phyloP scores from a whole-genome alignment of 2,888 invertebrate species.

The Cactoblastis cactorum region DNA sequence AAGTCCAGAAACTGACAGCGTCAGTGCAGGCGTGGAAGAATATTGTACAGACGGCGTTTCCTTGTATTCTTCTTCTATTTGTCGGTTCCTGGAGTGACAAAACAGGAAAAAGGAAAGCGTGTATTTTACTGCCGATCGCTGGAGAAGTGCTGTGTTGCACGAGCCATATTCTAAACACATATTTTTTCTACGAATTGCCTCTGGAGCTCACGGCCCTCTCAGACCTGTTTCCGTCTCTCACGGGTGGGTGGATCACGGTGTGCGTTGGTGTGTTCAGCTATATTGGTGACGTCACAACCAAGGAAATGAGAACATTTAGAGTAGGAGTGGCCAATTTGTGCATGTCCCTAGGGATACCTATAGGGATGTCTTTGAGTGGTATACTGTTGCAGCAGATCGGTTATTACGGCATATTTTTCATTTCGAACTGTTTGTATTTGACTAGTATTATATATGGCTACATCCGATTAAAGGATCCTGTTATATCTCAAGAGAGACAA shows the following conservation, averaged over 20 bases:
- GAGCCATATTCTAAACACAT: slow-evolving; percentile 76
- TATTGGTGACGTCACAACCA: slow-evolving; percentile 80
- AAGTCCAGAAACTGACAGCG: slow-evolving; percentile 80
- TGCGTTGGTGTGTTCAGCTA: slow-evolving; percentile 82
- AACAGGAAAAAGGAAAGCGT: slow-evolving; percentile 77
- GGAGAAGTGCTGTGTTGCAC: slow-evolving; percentile 76
- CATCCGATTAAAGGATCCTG: slow-evolving; percentile 66
- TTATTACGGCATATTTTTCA: slow-evolving; percentile 72
- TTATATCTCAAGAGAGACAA: slow-evolving; percentile 57
- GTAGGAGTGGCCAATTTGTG: slow-evolving; percentile 82
- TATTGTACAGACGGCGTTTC: slow-evolving; percentile 76
- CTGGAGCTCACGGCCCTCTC: slow-evolving; percentile 77
- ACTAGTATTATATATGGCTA: slow-evolving; percentile 75
- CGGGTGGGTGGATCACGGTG: slow-evolving; percentile 80
- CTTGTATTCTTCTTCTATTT: slow-evolving; percentile 77
- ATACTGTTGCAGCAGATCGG: slow-evolving; percentile 71
- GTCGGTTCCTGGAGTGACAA: slow-evolving; percentile 83
- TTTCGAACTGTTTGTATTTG: slow-evolving; percentile 72
- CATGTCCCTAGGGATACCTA: slow-evolving; percentile 80
- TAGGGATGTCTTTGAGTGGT: slow-evolving; percentile 80
- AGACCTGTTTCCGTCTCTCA: slow-evolving; percentile 77
- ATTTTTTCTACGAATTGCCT: slow-evolving; percentile 79
- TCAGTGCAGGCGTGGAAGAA: slow-evolving; percentile 80
- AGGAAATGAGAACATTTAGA: slow-evolving; percentile 80
- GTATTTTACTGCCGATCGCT: slow-evolving; percentile 77